phyloP scores from a whole-genome alignment of 2,113 vertebrate genomes.

The Pollimyrus isidori region DNA sequence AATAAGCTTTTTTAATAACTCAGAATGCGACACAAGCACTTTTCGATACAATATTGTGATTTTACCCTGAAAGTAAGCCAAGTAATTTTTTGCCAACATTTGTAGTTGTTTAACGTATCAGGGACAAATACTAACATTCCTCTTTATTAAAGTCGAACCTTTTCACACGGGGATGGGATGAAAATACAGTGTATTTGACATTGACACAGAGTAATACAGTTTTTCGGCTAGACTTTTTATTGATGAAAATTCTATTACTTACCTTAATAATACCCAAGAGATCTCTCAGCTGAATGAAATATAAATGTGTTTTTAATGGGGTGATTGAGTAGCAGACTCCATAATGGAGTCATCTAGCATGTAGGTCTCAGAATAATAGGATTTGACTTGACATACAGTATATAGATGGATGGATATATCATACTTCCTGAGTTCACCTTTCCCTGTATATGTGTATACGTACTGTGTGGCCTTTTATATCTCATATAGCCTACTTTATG shows the following conservation, averaged over 20 bases:
- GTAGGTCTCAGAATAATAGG: background rate
- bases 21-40: background rate
- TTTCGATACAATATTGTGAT: background rate
- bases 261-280: conserved; percentile 5
- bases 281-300: conserved; percentile 12
- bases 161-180: background rate
- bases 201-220: conserved; percentile 3
- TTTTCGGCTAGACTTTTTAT: conserved; percentile 9
- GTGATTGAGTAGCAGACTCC: background rate
- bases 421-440: background rate
- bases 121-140: background rate
- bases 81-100: background rate
- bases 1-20: background rate
- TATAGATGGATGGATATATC: background rate
- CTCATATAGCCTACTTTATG: background rate
- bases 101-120: background rate
- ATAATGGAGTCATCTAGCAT: conserved; percentile 6
- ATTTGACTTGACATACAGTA: background rate
- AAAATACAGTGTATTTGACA: background rate
- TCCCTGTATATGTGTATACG: background rate
- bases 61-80: background rate
- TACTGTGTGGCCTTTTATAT: background rate
- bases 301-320: conserved; percentile 5
- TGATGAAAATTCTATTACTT: conserved; percentile 13
- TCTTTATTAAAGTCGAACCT: conserved; percentile 4